These are phyloP conservation scores for Lemur catta DNA, from an alignment of 2,797 vertebrate species.

Conservation along the genomic window DNA sequence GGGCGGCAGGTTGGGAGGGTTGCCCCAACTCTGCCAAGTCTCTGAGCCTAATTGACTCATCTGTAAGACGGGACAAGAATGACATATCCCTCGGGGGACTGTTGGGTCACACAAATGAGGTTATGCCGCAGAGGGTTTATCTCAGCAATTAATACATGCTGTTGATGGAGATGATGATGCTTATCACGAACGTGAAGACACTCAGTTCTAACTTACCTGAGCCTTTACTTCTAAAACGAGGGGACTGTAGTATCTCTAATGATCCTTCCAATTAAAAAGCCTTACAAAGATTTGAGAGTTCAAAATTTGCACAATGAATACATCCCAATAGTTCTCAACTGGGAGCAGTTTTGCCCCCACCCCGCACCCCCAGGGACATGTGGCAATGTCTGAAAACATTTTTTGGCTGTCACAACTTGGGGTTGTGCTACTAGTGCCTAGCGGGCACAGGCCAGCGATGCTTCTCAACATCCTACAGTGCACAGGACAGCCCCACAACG, in stretches of 20 bases:
- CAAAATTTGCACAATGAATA: neutral
- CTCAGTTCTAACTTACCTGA: neutral
- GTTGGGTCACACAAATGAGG: too few species aligned
- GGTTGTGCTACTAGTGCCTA: neutral
- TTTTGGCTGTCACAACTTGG: neutral
- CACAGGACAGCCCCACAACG: neutral
- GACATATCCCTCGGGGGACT: fast-evolving
- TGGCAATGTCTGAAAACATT: neutral
- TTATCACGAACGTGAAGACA: too few species aligned
- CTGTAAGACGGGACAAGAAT: neutral
- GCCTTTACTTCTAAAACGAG: neutral
- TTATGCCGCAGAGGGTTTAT: neutral
- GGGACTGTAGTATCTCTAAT: neutral
- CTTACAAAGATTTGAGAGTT: neutral
- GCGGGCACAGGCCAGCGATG: neutral
- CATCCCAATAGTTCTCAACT: neutral
- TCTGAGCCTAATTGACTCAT: neutral
- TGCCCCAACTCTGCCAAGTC: neutral
- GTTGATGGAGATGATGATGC: fast-evolving
- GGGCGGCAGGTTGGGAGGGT: neutral
- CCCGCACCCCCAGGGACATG: fast-evolving
- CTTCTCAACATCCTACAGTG: neutral
- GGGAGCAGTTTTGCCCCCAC: neutral
- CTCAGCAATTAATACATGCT: fast-evolving
- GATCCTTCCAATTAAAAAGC: neutral